These are phyloP conservation scores for Listrodromus nycthemerus DNA, from an alignment of 2,888 invertebrate genomes.

Conservation along the genomic window DNA sequence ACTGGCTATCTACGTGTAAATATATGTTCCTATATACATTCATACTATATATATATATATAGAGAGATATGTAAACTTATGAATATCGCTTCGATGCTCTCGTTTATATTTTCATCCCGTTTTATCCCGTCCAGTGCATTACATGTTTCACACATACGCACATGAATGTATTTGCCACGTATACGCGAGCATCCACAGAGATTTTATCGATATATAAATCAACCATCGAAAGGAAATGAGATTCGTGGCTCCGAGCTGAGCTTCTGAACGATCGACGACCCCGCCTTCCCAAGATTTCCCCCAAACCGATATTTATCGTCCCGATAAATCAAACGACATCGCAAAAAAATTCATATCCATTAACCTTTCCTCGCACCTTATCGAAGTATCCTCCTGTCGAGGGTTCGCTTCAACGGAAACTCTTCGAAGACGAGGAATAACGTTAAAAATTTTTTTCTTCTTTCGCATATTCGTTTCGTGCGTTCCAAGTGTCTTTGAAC, in stretches of 20 bases:
- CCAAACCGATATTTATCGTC: slow-evolving; percentile 28
- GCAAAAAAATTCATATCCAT: slow-evolving; percentile 34
- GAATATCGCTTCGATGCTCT: slow-evolving; percentile 36
- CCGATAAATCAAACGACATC: slow-evolving; percentile 33
- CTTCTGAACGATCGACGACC: slow-evolving; percentile 25
- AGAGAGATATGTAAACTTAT: neutral
- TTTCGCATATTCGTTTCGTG: too few relatives aligned
- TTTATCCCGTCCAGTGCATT: slow-evolving; percentile 4
- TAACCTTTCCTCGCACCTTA: slow-evolving; percentile 11
- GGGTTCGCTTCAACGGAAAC: neutral
- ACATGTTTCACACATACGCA: slow-evolving; percentile 1
- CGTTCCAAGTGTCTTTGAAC: too few relatives aligned
- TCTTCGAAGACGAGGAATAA: neutral
- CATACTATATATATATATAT: too few relatives aligned
- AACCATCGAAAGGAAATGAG: slow-evolving; percentile 47
- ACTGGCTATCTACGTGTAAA: neutral
- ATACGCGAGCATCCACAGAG: neutral
- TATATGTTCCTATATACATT: too few relatives aligned
- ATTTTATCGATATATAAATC: slow-evolving; percentile 52
- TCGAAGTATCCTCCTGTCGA: neutral
- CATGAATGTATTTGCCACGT: neutral
- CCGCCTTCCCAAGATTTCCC: neutral
- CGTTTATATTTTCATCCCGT: slow-evolving; percentile 38
- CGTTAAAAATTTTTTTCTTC: neutral
- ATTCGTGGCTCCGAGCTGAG: slow-evolving; percentile 45